These are phyloP conservation scores for Peucedramus taeniatus DNA, from an alignment of 2,113 vertebrate genomes.

Conservation along the genomic window DNA sequence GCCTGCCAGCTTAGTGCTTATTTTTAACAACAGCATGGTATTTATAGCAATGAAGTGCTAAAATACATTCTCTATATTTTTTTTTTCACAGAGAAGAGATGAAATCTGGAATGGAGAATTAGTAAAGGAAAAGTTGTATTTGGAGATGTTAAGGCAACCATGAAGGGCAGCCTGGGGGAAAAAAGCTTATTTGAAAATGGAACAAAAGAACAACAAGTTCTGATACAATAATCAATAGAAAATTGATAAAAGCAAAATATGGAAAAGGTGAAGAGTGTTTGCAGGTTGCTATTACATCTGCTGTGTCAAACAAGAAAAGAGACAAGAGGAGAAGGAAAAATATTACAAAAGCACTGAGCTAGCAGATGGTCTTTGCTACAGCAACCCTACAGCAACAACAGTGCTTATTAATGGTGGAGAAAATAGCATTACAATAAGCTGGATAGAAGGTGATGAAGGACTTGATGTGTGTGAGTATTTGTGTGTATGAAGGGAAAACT, in stretches of 20 bases:
- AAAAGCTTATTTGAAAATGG: not conserved
- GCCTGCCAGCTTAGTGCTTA: not conserved
- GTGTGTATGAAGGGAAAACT: not conserved
- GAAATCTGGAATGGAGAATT: not conserved
- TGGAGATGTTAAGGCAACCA: not conserved
- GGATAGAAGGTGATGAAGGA: not conserved
- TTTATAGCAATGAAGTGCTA: not conserved
- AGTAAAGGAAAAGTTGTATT: not conserved
- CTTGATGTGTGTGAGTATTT: not conserved
- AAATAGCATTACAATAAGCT: not conserved
- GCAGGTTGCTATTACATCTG: not conserved
- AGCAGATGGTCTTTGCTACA: not conserved
- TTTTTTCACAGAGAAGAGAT: not conserved
- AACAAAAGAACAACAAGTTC: not conserved
- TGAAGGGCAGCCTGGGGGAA: not conserved
- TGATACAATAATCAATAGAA: not conserved
- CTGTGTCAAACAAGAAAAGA: not conserved
- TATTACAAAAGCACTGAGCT: not conserved
- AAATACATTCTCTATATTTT: not conserved
- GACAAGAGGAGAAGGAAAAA: not conserved
- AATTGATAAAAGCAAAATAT: not conserved
- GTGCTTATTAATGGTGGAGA: accelerated
- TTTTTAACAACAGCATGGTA: not conserved
- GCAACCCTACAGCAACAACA: not conserved
- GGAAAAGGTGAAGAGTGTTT: not conserved